Conservation (phyloP, 1,140 invertebrate genomes). For the Bactericera cockerelli region DNA sequence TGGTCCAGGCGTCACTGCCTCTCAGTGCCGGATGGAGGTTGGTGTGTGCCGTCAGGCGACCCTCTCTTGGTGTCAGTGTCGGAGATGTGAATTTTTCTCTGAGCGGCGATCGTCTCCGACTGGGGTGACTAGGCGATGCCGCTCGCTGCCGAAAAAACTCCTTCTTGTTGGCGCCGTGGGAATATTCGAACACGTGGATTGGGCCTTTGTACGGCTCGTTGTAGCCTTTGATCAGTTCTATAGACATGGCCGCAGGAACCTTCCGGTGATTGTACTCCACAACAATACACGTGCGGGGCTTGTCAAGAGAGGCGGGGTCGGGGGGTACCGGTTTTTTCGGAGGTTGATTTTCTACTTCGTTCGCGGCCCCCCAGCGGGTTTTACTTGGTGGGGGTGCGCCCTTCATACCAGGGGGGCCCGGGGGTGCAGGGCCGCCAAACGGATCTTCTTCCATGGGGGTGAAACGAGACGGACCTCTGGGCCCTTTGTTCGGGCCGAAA, state of each 20-base stretch:
- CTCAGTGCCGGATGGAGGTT: no score
- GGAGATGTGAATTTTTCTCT: neutral
- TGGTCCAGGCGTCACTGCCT: no score
- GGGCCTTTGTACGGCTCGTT: neutral
- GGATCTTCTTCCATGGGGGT: no score
- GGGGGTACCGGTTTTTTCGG: neutral
- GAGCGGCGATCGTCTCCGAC: constrained; percentile 5
- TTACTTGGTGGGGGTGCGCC: neutral
- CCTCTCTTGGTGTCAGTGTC: no score
- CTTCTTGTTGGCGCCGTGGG: constrained; percentile 9
- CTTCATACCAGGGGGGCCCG: no score
- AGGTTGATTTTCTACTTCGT: neutral
- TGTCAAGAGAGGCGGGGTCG: neutral
- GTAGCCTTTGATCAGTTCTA: neutral
- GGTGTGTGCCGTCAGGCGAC: no score
- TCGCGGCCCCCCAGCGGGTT: constrained; percentile 12
- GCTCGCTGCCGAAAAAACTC: neutral
- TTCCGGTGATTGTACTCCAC: constrained; percentile 12
- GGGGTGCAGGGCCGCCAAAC: no score
- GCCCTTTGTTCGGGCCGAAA: constrained; percentile 9
- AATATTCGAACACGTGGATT: constrained; percentile 13
- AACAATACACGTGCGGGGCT: constrained; percentile 6
- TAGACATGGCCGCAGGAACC: neutral
- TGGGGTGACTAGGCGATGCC: neutral
- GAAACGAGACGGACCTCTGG: no score